These are phyloP conservation scores for Grantiella picta DNA, from an alignment of 2,113 vertebrate genomes.

Conservation along the genomic window DNA sequence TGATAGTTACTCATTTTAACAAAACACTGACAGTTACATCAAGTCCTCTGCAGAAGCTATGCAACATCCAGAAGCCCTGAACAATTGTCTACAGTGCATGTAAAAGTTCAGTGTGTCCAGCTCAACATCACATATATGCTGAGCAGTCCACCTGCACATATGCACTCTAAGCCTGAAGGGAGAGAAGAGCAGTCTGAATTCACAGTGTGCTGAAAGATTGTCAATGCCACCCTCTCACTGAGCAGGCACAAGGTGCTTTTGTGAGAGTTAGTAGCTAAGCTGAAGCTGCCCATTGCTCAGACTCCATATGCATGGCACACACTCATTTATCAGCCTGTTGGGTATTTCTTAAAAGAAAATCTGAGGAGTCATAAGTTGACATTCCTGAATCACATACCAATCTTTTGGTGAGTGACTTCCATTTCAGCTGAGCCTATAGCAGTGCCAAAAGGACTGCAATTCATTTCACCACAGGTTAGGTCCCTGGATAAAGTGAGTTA, in stretches of 20 bases:
- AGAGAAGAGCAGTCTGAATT: background rate
- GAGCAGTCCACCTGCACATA: background rate
- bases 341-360: background rate
- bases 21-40: background rate
- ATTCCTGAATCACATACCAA: background rate
- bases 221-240: background rate
- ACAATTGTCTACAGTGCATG: background rate
- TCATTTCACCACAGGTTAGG: background rate
- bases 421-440: background rate
- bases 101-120: background rate
- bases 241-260: rapidly evolving
- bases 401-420: background rate
- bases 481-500: background rate
- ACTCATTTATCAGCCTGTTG: background rate
- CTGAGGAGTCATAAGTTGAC: background rate
- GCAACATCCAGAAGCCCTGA: background rate
- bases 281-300: rapidly evolving
- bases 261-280: background rate
- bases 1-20: background rate
- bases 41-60: background rate
- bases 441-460: background rate
- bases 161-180: background rate
- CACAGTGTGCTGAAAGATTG: background rate
- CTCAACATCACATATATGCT: background rate
- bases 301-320: rapidly evolving